Base-by-base conservation (phyloP, 2,888 invertebrate species). In the Caenorhabditis becei region DNA sequence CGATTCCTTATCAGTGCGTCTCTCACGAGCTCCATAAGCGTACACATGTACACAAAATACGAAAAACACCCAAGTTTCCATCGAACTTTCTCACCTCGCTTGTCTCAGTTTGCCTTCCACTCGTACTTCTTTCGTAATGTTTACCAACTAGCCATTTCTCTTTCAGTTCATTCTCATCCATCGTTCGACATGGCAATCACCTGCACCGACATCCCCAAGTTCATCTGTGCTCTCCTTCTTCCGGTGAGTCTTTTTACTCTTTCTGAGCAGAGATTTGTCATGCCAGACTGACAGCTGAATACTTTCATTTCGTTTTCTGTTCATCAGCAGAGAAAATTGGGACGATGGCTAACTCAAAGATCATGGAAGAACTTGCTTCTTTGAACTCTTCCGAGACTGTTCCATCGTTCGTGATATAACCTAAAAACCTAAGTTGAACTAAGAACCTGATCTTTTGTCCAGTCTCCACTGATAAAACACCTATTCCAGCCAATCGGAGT, bases 401-500 rank as follows among this genome's bases (percentile, higher is more conserved):
- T n/a, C n/a, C n/a, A n/a, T n/a, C n/a, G n/a, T n/a, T n/a, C n/a
- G n/a, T n/a, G n/a, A n/a, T n/a, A n/a, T n/a, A n/a, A n/a, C n/a
- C n/a, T n/a, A n/a, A n/a, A n/a, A n/a, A n/a, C n/a, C n/a, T n/a
- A n/a, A n/a, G n/a, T 47, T 11, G 41, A 41, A 41, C 41, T 14
- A 41, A 14, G 14, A 41, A 14, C 41, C 8, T 14, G 14, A 7
- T 7, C 32, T 7, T 10, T 32, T 10, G 4, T 10, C 32, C 32
- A 32, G 32, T 32, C 32, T 7, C 10, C 32, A 41, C 14, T 41
- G 41, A 41, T 20, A 47, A n/a, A 3, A 18, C 2, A 3, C 16
- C 2, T 20, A 10, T 69, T 74, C 37, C 63, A 87, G 87, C 87
- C 87, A 28, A 79, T 87, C 63, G 87, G 87, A 66, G 87, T 87